Evolutionary conservation across 2,797 vertebrate species (phyloP).

Genomic region (Knipowitschia caucasica): DNA sequence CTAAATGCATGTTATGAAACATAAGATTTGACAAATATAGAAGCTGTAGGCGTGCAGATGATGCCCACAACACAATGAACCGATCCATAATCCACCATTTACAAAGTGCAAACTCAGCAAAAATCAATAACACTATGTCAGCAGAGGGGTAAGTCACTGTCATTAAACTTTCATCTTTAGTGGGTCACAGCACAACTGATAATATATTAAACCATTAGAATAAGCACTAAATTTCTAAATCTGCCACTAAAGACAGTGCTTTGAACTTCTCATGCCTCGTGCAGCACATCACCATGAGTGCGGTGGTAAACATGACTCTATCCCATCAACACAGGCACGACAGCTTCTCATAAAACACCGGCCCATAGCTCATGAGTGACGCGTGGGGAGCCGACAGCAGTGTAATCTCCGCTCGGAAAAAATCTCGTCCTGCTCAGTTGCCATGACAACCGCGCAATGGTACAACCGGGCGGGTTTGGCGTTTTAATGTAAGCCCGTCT

Average conservation of each 20-base stretch:
- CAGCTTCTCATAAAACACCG: constrained; percentile 16
- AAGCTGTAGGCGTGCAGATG: not conserved
- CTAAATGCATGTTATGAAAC: not conserved
- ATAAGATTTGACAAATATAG: not conserved
- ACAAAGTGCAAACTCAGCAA: constrained; percentile 6
- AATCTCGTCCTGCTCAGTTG: constrained; percentile 65
- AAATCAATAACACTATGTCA: constrained; percentile 23
- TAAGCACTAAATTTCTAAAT: constrained; percentile 2
- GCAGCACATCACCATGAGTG: not conserved
- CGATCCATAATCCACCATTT: not conserved
- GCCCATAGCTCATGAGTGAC: constrained; percentile 30
- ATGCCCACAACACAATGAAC: not conserved
- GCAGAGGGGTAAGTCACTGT: constrained; percentile 4
- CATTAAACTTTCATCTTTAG: not conserved
- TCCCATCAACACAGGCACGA: constrained; percentile 11
- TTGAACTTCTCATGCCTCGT: constrained; percentile 13
- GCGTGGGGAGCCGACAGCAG: constrained; percentile 21
- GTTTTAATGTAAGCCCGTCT: constrained; percentile 62
- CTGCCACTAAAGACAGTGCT: not conserved
- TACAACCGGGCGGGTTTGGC: constrained; percentile 43
- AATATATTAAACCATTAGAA: constrained; percentile 4
- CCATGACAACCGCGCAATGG: constrained; percentile 66
- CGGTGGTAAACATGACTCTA: constrained; percentile 7
- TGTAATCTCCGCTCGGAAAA: constrained; percentile 43
- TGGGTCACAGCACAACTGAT: not conserved